A percentile compares a stretch with the other conserved stretches of the same genome.
These are phyloP conservation scores for Valencia hispanica DNA, from an alignment of 2,797 vertebrate genomes.

Conservation along the genomic window DNA sequence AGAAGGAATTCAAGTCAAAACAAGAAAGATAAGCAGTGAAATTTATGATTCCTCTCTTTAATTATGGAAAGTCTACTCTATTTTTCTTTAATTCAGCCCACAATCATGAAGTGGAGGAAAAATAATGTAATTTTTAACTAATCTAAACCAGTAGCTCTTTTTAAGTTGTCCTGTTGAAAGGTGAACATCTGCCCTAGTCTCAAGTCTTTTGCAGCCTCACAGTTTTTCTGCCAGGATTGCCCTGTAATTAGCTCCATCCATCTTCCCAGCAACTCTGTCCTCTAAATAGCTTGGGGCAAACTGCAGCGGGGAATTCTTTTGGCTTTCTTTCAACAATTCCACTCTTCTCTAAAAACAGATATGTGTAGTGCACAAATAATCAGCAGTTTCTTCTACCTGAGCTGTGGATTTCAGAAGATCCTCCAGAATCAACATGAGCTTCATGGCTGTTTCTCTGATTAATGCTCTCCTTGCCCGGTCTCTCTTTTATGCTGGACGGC, in stretches of 20 bases:
- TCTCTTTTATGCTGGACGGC: neutral
- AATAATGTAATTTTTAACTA: neutral
- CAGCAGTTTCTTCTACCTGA: neutral
- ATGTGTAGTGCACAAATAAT: neutral
- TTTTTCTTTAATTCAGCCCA: conserved; percentile 6
- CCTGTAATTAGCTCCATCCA: neutral
- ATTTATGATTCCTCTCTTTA: conserved; percentile 35
- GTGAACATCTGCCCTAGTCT: neutral
- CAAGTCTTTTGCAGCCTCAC: neutral
- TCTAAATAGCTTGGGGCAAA: neutral
- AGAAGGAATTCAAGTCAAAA: conserved; percentile 35
- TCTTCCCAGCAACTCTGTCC: neutral
- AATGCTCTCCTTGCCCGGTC: neutral
- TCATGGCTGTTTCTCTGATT: neutral
- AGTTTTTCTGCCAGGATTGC: neutral
- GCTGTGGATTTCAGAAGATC: neutral
- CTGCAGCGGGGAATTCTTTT: neutral
- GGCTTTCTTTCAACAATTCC: neutral
- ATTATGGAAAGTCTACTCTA: conserved; percentile 47
- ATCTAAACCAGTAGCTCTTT: neutral
- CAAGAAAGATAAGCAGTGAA: conserved; percentile 56
- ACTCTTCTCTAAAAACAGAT: neutral
- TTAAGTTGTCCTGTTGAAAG: neutral
- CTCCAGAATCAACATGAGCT: neutral
- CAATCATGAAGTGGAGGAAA: too few relatives aligned